phyloP scores from a whole-genome alignment of 2,113 vertebrate species.

The Rousettus leschenaultii region DNA sequence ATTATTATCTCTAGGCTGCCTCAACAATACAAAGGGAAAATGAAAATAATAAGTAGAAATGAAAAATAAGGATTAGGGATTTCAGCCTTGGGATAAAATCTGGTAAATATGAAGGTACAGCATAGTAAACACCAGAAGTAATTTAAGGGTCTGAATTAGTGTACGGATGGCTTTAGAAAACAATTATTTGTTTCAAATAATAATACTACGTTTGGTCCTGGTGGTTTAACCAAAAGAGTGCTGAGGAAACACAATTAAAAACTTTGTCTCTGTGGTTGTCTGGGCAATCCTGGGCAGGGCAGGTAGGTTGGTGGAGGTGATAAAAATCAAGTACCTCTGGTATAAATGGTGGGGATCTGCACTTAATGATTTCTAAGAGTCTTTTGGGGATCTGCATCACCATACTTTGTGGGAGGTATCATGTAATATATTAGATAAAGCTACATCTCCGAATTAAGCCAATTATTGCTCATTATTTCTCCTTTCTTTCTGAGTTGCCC shows the following conservation, averaged over 20 bases:
- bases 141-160: background rate
- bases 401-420: background rate
- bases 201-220: background rate
- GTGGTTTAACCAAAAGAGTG: background rate
- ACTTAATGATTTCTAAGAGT: background rate
- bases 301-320: background rate
- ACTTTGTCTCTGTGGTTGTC: background rate
- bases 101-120: background rate
- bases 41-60: background rate
- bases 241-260: background rate
- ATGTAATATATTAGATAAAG: background rate
- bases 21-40: background rate
- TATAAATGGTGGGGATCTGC: background rate
- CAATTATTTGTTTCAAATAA: background rate
- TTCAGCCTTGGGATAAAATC: background rate
- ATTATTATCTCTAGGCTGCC: background rate
- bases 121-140: background rate
- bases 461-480: background rate
- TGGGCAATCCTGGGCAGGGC: background rate
- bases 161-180: background rate
- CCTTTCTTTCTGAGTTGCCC: background rate
- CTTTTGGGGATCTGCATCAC: background rate
- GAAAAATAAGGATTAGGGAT: background rate
- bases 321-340: background rate
- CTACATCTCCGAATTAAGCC: background rate